phyloP scores from a whole-genome alignment of 2,797 vertebrate species.

The Paguma larvata region DNA sequence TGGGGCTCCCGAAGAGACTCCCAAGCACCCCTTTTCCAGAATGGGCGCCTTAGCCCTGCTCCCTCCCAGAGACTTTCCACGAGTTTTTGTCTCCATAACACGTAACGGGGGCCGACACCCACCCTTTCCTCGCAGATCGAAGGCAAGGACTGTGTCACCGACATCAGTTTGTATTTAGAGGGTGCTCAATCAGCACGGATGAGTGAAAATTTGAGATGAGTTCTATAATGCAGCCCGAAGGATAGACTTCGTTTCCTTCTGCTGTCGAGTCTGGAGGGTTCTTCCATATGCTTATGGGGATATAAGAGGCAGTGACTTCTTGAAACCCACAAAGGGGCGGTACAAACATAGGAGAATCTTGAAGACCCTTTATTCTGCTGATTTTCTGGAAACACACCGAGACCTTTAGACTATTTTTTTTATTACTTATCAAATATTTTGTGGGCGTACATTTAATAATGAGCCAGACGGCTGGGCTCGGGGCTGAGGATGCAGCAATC shows the following conservation, averaged over 20 bases:
- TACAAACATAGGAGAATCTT: neutral
- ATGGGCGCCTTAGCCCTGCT: neutral
- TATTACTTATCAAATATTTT: neutral
- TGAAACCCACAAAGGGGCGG: neutral
- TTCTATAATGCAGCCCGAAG: neutral
- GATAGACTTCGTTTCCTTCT: neutral
- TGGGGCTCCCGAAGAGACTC: neutral
- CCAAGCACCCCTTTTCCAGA: neutral
- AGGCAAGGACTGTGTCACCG: neutral
- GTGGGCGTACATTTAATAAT: neutral
- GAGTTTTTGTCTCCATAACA: neutral
- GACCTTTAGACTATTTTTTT: neutral
- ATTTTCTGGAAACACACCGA: slow-evolving; percentile 11
- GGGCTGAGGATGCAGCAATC: neutral
- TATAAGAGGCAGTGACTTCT: neutral
- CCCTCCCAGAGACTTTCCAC: neutral
- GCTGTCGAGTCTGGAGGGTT: neutral
- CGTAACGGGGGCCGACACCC: rapidly evolving
- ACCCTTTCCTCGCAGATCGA: neutral
- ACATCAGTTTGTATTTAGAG: neutral
- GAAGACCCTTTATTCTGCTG: neutral
- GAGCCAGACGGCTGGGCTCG: neutral
- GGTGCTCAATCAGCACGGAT: neutral
- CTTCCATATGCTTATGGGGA: neutral
- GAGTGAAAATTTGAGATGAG: neutral